Base-by-base conservation (phyloP, 2,888 invertebrate species). In the Spodoptera picta region DNA sequence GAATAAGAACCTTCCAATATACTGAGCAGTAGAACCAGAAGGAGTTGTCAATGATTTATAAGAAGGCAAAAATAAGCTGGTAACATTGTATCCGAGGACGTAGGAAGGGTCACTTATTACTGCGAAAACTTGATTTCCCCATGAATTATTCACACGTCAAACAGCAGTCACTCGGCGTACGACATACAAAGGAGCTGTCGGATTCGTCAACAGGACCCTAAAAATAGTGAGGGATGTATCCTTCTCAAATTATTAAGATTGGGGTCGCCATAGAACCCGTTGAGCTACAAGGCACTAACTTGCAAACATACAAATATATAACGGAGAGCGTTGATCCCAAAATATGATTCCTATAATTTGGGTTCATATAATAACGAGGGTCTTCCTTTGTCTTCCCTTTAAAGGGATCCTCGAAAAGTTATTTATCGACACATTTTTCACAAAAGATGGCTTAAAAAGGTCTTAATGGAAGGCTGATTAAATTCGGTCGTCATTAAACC, bases 251-350 rank as follows among this genome's bases (percentile, higher is more conserved):
- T 57, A 55, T 59, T 61, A 45, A 54, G 53, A 53, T 60, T 31
- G 27, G 41, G 56, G 59, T 54, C 62, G 36, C 49, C 24, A 60
- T 43, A 58, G 48, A 42, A 14, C 9, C 27, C n/a, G 6, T 19
- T 24, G 2, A 51, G 61, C 42, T 60, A 67, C 14, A 57, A 54
- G 54, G 51, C 42, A 45, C 19, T 23, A 46, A 45, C 36, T 23
- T 46, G 56, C 14, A 24, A 36, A 42, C 24, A 36, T 36, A 52
- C 9, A 19, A 10, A 44, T 73, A 64, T 46, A 24, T 53, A 45
- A 55, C 24, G 67, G 53, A 64, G 65, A 63, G 27, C 4, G 4
- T 44, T 42, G 19, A 74, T 67, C 76, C 79, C 11, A 49, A 49
- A 45, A 50, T 23, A 52, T 45, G 4, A 24, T n/a, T 44, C 11